Base-by-base conservation (phyloP, 2,113 vertebrate genomes). In the Cricetomys ansorgei region DNA sequence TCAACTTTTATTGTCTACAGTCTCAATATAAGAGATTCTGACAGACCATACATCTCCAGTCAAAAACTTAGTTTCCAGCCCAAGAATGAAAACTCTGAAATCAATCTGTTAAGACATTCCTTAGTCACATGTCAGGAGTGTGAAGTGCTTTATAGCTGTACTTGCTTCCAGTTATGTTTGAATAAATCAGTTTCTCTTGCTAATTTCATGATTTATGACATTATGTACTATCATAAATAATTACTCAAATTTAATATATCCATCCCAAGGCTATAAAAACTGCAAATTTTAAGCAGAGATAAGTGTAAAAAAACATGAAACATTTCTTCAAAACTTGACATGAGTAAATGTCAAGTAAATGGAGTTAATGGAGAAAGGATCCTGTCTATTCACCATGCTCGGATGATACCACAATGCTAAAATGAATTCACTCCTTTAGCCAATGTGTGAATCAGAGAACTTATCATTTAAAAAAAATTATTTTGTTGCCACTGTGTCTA, bases 151-250 rank as follows among this genome's bases (percentile, higher is more conserved):
- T 43, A 31, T 5, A 90, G 77, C 1, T n/a, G 65, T 29, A 53
- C 23, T 93, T 81, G 17, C 29, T 88, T 88, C 93, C 17, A 75
- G 53, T 89, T 95, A 77, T 83, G 45, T 86, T 89, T 76, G 81
- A 55, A 43, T 95, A 92, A 89, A 53, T 86, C 62, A 64, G 62
- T 70, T 23, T 29, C 95, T 88, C 48, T 27, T 16, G 73, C 23
- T 80, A 81, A 93, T 69, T 91, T 91, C 5, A 76, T 87, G 59
- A 76, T 91, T 92, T 92, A 79, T 72, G 50, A 73, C 9, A 45
- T 50, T 70, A 53, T 62, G 4, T 57, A 55, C 4, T 37, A 70
- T 89, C 59, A 48, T 72, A 87, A 65, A 16, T 59, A 76, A 77
- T 37, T 77, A 65, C 2, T 76, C 27, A 75, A 12, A 12, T 64